phyloP scores from a whole-genome alignment of 1,140 invertebrate species.

The Danaus plexippus region DNA sequence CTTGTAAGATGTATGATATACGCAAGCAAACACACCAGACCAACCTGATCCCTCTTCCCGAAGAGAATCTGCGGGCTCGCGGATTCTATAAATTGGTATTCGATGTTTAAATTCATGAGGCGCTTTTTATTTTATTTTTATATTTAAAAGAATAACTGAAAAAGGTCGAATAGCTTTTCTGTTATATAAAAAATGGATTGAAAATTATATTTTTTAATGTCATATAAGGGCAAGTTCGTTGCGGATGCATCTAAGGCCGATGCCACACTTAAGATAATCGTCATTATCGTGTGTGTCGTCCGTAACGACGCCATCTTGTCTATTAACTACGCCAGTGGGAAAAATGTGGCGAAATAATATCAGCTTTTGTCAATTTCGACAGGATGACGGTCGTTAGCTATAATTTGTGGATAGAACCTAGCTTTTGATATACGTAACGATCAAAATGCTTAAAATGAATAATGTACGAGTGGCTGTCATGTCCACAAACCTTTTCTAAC shows the following conservation, averaged over 20 bases:
- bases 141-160: no score
- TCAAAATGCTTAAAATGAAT: no score
- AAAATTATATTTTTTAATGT: no score
- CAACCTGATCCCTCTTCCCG: no score
- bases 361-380: slow-evolving; percentile 27
- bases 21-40: no score
- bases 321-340: slow-evolving; percentile 58
- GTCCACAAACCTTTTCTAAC: slow-evolving; percentile 17
- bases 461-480: no score
- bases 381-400: slow-evolving; percentile 7
- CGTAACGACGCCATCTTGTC: slow-evolving; percentile 55
- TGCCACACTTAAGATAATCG: slow-evolving; percentile 61
- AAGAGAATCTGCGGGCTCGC: no score
- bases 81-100: neutral
- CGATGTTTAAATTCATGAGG: neutral
- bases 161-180: no score
- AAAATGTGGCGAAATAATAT: slow-evolving; percentile 54
- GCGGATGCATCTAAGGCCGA: slow-evolving; percentile 58
- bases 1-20: no score
- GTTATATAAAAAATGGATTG: no score
- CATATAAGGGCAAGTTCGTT: slow-evolving; percentile 50
- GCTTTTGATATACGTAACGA: no score
- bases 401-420: no score
- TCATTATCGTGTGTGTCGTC: slow-evolving; percentile 59
- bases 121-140: slow-evolving; percentile 4